phyloP scores from a whole-genome alignment of 2,113 vertebrate species.

The Tauraco erythrolophus region DNA sequence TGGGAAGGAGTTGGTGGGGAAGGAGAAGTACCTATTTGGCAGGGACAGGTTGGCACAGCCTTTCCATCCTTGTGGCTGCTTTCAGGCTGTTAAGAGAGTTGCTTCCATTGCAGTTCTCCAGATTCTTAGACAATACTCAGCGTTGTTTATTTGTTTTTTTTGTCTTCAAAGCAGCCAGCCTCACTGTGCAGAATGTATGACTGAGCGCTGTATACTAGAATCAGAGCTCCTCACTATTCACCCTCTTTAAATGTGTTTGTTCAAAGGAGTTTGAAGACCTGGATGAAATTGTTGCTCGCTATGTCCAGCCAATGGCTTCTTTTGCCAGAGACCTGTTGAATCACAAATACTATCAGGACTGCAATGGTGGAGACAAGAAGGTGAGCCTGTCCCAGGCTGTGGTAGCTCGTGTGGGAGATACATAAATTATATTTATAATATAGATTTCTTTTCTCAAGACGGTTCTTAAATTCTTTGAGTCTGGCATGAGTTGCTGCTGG shows the following conservation, averaged over 20 bases:
- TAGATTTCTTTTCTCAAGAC: neutral
- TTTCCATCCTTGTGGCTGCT: neutral
- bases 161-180: neutral
- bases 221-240: neutral
- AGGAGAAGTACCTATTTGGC: neutral
- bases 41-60: neutral
- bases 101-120: neutral
- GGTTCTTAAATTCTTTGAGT: neutral
- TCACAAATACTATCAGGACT: constrained; percentile 97
- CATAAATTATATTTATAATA: neutral
- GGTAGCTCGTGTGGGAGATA: neutral
- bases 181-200: neutral
- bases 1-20: neutral
- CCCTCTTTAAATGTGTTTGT: constrained; percentile 24
- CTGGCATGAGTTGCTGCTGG: neutral
- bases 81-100: neutral
- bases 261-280: constrained; percentile 96
- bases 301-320: constrained; percentile 97
- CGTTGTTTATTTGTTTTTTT: too few relatives aligned
- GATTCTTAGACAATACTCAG: neutral
- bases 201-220: neutral
- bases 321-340: constrained; percentile 94
- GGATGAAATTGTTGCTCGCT: constrained; percentile 97
- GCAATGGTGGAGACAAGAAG: constrained; percentile 90
- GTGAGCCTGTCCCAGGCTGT: constrained; percentile 63